Conservation (phyloP, 2,797 vertebrate species). For the Enteromius mattozi region DNA sequence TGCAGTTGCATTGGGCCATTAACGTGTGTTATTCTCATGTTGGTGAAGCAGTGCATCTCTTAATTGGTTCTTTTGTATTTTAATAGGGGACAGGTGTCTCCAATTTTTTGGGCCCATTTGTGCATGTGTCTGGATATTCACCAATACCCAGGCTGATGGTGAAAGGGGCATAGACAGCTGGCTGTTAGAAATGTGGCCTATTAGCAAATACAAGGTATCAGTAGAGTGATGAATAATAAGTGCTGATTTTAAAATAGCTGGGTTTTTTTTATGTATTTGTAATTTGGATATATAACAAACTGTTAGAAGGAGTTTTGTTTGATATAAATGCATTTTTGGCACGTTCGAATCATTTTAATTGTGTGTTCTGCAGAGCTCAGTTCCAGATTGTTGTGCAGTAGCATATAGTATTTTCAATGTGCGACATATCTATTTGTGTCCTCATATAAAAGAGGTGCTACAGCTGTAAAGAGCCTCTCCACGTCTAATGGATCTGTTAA, state of each 20-base stretch:
- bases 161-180: background rate
- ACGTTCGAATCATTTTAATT: background rate
- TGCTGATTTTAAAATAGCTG: background rate
- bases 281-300: background rate
- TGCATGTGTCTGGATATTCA: background rate
- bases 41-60: background rate
- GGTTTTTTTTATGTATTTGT: background rate
- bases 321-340: background rate
- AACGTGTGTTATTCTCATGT: background rate
- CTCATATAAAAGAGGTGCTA: conserved; percentile 2
- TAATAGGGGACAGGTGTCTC: conserved; percentile 17
- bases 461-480: background rate
- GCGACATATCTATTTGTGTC: background rate
- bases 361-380: background rate
- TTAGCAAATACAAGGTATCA: background rate
- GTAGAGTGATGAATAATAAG: background rate
- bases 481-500: conserved; percentile 5
- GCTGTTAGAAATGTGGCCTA: background rate
- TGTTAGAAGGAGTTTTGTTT: background rate
- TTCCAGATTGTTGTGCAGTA: conserved; percentile 1
- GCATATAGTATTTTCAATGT: conserved; percentile 14
- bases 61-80: conserved; percentile 1
- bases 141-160: background rate
- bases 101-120: background rate
- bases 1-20: background rate